Evolutionary conservation across 2,113 vertebrate genomes (phyloP).

Genomic region (Pelmatolapia mariae): DNA sequence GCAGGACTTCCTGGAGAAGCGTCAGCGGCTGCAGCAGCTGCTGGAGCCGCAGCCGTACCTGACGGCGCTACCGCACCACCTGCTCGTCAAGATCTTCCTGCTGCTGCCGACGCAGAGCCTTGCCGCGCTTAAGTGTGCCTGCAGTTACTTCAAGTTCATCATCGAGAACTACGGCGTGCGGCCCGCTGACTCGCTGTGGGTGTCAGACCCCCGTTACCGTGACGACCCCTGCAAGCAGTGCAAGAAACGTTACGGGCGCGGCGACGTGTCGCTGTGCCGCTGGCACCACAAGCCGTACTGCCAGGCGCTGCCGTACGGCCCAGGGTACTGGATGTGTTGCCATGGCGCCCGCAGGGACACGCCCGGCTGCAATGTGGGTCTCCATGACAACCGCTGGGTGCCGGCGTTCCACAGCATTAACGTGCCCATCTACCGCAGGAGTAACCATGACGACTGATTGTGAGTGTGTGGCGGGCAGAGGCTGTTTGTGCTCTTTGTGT

Average conservation of each 20-base stretch:
- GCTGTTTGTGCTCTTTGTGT: not conserved
- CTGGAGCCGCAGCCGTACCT: conserved; percentile 90
- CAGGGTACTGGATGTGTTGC: conserved; percentile 97
- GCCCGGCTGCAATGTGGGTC: conserved; percentile 88
- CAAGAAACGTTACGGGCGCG: conserved; percentile 84
- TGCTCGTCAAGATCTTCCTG: conserved; percentile 84
- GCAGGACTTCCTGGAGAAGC: conserved; percentile 84
- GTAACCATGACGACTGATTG: conserved; percentile 70
- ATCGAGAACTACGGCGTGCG: conserved; percentile 88
- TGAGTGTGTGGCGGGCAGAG: not conserved
- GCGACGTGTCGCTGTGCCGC: conserved; percentile 89
- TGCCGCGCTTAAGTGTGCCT: conserved; percentile 90
- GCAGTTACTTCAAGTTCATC: conserved; percentile 86
- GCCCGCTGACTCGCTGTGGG: conserved; percentile 92
- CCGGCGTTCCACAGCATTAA: conserved; percentile 89
- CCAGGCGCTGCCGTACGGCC: conserved; percentile 90
- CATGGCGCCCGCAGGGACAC: conserved; percentile 81
- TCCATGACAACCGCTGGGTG: conserved; percentile 97
- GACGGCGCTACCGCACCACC: conserved; percentile 86
- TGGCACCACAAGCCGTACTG: conserved; percentile 98
- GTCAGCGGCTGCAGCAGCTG: conserved; percentile 89
- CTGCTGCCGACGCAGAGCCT: conserved; percentile 86
- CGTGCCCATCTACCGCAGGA: conserved; percentile 79
- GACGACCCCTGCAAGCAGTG: conserved; percentile 98
- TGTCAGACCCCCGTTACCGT: conserved; percentile 88